Evolutionary conservation across 35 echinoderm and acorn worm species (phyloP).

Genomic region (Nesometra sesokonis): DNA sequence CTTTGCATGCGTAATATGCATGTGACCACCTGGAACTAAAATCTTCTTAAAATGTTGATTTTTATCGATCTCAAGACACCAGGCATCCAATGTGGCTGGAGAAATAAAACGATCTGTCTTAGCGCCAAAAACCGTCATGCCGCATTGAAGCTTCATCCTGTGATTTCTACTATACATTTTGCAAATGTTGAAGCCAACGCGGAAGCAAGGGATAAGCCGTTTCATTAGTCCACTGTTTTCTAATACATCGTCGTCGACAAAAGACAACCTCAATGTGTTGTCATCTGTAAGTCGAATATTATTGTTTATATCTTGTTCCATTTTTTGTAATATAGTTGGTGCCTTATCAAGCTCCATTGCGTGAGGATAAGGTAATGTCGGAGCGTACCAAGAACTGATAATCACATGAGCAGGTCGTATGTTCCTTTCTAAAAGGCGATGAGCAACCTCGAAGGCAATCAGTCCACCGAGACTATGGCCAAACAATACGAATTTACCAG

Average conservation of each 20-base stretch:
- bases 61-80: not conserved
- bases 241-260: not conserved
- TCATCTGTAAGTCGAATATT: not conserved
- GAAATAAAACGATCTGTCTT: constrained; percentile 12
- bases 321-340: not conserved
- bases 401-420: not conserved
- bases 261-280: not conserved
- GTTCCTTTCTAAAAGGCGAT: not conserved
- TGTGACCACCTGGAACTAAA: constrained; percentile 9
- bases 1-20: not conserved
- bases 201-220: constrained; percentile 14
- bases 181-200: constrained; percentile 2
- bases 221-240: not conserved
- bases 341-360: not conserved
- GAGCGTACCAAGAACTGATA: constrained; percentile 31
- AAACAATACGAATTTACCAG: constrained; percentile 24
- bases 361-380: constrained; percentile 23
- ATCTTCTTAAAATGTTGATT: constrained; percentile 18
- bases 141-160: constrained; percentile 3
- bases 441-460: constrained; percentile 34
- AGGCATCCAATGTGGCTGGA: constrained; percentile 1
- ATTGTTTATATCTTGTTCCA: not conserved
- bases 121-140: constrained; percentile 24
- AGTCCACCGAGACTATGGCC: constrained; percentile 41
- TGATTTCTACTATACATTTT: not conserved